A percentile compares a stretch with the other conserved stretches of the same genome.
phyloP scores from a whole-genome alignment of 2,113 vertebrate genomes.

The Periophthalmus modestus region DNA sequence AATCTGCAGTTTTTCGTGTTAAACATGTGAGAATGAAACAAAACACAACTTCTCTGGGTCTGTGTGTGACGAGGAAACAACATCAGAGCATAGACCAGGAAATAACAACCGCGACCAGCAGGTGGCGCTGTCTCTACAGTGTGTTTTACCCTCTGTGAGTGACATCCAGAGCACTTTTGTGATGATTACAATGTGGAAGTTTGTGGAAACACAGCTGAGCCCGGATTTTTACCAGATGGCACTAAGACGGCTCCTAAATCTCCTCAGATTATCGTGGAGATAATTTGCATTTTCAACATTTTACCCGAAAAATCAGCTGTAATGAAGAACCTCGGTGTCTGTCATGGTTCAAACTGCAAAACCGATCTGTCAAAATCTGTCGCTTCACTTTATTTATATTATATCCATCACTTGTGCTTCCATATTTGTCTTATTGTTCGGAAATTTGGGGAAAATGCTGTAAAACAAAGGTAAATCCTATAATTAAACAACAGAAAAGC shows the following conservation, averaged over 20 bases:
- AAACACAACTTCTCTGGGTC: too few species aligned
- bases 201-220: neutral
- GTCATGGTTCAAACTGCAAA: constrained; percentile 36
- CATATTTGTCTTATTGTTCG: too few species aligned
- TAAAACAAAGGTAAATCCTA: too few species aligned
- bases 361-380: constrained; percentile 11
- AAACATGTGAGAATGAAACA: too few species aligned
- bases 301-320: constrained; percentile 51
- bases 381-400: too few species aligned
- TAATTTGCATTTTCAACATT: constrained; percentile 30
- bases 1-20: too few species aligned
- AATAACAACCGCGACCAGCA: too few species aligned
- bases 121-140: neutral
- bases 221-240: neutral
- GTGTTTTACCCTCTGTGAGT: neutral
- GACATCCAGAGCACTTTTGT: neutral
- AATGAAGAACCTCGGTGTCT: constrained; percentile 30
- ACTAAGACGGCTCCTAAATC: neutral
- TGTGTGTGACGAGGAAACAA: too few species aligned
- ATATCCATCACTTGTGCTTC: too few species aligned
- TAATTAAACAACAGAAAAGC: too few species aligned
- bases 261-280: constrained; percentile 7
- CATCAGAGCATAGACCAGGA: too few species aligned
- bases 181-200: constrained; percentile 3
- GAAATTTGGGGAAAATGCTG: too few species aligned